A percentile compares a stretch with the other conserved stretches of the same genome.
These are phyloP conservation scores for Cyanoliseus patagonus DNA, from an alignment of 2,113 vertebrate genomes.

Conservation along the genomic window DNA sequence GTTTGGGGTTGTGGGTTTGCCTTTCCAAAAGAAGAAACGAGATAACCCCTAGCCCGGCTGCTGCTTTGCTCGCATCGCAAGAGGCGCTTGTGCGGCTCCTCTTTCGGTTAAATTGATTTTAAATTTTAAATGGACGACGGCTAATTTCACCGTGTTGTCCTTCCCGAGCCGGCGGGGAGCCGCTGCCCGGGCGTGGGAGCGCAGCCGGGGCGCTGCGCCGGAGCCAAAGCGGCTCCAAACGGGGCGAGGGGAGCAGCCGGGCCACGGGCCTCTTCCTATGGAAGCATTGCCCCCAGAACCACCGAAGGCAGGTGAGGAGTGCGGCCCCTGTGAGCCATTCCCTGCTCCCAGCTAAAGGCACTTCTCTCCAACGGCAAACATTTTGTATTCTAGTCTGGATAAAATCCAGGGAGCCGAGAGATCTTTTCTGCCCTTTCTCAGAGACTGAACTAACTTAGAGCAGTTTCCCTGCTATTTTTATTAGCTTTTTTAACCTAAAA, in stretches of 20 bases:
- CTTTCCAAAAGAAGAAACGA: not conserved
- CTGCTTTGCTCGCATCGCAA: not conserved
- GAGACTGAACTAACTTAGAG: not conserved
- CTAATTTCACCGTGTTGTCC: not conserved
- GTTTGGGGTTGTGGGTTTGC: not conserved
- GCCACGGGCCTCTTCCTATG: not conserved
- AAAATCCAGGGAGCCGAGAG: not conserved
- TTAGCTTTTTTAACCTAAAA: not conserved
- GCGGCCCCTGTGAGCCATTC: not conserved
- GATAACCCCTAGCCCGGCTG: not conserved
- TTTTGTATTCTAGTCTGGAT: not conserved
- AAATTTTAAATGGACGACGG: not conserved
- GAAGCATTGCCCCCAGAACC: not conserved
- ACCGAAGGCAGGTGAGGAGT: not conserved
- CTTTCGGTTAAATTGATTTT: not conserved
- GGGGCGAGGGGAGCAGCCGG: not conserved
- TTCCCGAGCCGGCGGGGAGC: constrained; percentile 16
- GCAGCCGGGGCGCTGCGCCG: not conserved
- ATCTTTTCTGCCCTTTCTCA: not conserved
- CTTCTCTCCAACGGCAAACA: not conserved
- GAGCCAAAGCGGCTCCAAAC: not conserved
- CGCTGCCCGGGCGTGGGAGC: constrained; percentile 26
- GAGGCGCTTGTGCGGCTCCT: not conserved
- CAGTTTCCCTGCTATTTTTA: not conserved
- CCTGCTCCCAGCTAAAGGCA: not conserved